Evolutionary conservation across 2,113 vertebrate species (phyloP).

Genomic region (Neogale vison): DNA sequence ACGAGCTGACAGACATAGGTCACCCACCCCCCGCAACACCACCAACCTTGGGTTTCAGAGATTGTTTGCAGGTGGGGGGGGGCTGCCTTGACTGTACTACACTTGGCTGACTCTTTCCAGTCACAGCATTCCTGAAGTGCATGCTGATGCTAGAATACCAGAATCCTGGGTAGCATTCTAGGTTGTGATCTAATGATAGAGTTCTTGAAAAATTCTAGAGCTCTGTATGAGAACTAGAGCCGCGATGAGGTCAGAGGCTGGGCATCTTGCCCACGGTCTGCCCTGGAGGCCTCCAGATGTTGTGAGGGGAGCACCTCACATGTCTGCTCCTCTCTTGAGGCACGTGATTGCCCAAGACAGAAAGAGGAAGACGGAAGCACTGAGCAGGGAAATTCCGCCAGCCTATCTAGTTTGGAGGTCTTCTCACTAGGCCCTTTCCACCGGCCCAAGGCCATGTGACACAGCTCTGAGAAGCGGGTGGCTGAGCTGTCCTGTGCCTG

Average conservation of each 20-base stretch:
- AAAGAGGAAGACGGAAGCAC: neutral
- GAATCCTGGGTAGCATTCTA: neutral
- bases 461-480: neutral
- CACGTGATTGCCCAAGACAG: neutral
- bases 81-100: neutral
- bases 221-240: neutral
- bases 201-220: neutral
- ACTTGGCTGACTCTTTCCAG: neutral
- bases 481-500: neutral
- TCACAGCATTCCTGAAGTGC: neutral
- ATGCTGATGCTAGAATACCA: neutral
- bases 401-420: neutral
- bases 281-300: neutral
- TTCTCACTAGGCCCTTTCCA: neutral
- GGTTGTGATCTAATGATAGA: neutral
- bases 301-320: neutral
- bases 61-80: neutral
- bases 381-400: neutral
- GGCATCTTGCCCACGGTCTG: neutral
- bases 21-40: rapidly evolving
- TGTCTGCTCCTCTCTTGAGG: neutral
- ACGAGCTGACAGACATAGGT: neutral
- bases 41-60: neutral
- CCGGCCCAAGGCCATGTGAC: neutral
- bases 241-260: neutral